Evolutionary conservation across 2,888 invertebrate species (phyloP), one percentile per base, ranked within the genome.

Genomic region (Yponomeuta sedellus): DNA sequence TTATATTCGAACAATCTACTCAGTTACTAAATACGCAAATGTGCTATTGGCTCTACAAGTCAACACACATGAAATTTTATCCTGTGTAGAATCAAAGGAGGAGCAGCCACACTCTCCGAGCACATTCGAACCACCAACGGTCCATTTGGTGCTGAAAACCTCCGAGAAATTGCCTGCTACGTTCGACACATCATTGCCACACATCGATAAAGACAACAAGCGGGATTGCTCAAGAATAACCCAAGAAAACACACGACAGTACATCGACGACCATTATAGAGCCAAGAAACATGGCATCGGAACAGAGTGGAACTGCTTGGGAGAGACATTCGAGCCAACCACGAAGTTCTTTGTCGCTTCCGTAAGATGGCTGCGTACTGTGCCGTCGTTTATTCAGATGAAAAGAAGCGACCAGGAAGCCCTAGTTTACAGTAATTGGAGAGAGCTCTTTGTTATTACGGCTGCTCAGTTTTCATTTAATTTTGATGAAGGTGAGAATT

Each of bases 391-490:
- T 79, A 82, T 94, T 19, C 95, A 95, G 79, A 92, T 96, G 71
- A 80, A 82, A 64, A 71, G 73, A 1, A 71, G 93, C 64, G 97
- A 97, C 74, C 97, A 96, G 78, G 93, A 94, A 0, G 92, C 93
- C 65, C 89, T 97, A 57, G 83, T 97, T 66, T 95, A 95, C 75
- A 94, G 94, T 76, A 94, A 95, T 40, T 97, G 97, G 97, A 94
- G 94, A 74, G 97, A 97, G 78, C 83, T 97, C 5, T 97, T 97
- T 79, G 92, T 97, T 1, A 82, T 97, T 11, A 96, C 96, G 40
- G 96, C 96, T 10, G 95, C 96, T 0, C 96, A 97, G 77, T 95
- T 95, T 94, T 93, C 94, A 1, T 92, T 96, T 68, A 93, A 94
- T 20, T 92, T 96, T 52, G 95, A 96, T 70, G 94, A 95, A 87